Conservation (phyloP, 2,888 invertebrate genomes). For the Tryphoninae sp. region DNA sequence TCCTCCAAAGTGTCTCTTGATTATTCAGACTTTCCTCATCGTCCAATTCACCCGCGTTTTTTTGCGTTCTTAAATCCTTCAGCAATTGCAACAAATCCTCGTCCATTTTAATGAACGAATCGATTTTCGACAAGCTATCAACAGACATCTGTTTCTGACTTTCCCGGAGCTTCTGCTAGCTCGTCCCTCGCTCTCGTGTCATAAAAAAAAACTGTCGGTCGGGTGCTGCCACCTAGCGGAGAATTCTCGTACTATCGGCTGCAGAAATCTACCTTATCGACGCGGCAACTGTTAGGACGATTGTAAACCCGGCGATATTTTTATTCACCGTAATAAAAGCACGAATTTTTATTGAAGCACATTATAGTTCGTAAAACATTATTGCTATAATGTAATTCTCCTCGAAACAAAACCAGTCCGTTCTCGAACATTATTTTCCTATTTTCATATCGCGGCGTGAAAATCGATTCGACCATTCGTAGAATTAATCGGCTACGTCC, state of each 20-base stretch:
- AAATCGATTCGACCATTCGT: neutral
- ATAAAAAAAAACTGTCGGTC: neutral
- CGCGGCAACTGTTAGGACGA: too few relatives aligned
- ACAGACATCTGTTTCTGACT: slow-evolving; percentile 44
- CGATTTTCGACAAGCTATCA: slow-evolving; percentile 27
- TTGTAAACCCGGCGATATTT: too few relatives aligned
- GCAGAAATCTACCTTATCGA: neutral
- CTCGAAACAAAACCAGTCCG: neutral
- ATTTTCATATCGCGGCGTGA: neutral
- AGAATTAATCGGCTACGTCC: neutral
- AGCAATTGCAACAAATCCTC: slow-evolving; percentile 61
- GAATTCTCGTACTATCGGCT: neutral
- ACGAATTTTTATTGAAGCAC: too few relatives aligned
- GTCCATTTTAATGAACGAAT: slow-evolving; percentile 34
- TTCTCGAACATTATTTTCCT: neutral
- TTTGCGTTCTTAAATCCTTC: slow-evolving; percentile 64
- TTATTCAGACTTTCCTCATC: slow-evolving; percentile 63
- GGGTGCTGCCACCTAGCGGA: slow-evolving; percentile 24
- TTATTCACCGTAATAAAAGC: too few relatives aligned
- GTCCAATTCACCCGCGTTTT: slow-evolving; percentile 72
- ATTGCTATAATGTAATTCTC: neutral
- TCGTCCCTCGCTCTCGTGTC: neutral
- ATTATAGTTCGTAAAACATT: neutral
- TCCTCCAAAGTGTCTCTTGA: slow-evolving; percentile 82
- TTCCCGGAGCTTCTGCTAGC: slow-evolving; percentile 32